These are phyloP conservation scores for Noctua janthina DNA, from an alignment of 2,888 invertebrate genomes.

Conservation along the genomic window DNA sequence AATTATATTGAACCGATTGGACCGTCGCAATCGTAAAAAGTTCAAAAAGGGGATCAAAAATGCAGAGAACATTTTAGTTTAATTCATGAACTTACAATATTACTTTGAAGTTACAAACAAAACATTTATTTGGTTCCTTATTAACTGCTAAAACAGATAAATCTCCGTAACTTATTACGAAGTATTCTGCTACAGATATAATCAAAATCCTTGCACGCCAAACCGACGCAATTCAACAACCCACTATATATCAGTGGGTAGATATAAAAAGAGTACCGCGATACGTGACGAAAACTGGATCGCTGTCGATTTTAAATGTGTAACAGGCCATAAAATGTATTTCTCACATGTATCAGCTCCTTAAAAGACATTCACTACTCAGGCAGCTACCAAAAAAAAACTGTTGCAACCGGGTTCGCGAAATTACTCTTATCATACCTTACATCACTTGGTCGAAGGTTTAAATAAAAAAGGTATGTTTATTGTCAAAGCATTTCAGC, in stretches of 20 bases:
- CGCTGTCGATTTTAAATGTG: conserved; percentile 75
- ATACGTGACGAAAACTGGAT: conserved; percentile 73
- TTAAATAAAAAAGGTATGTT: conserved; percentile 74
- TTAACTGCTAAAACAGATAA: conserved; percentile 45
- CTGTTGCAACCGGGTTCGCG: conserved; percentile 72
- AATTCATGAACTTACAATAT: conserved; percentile 6
- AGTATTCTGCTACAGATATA: conserved; percentile 59
- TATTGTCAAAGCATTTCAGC: conserved; percentile 69
- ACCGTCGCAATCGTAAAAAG: conserved; percentile 15
- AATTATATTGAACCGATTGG: conserved; percentile 39
- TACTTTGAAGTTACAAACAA: conserved; percentile 8
- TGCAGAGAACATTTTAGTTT: conserved; percentile 1
- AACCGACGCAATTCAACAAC: conserved; percentile 62
- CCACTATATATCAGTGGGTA: conserved; percentile 66
- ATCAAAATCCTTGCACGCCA: conserved; percentile 56
- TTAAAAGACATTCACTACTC: conserved; percentile 72
- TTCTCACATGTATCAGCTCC: conserved; percentile 78
- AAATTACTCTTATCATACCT: conserved; percentile 79
- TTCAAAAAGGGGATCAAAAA: conserved; percentile 13
- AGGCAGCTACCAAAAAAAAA: conserved; percentile 75
- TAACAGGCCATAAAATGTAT: conserved; percentile 75
- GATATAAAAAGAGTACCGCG: conserved; percentile 64
- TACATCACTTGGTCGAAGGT: conserved; percentile 72
- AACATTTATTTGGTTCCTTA: conserved; percentile 33
- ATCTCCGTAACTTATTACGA: conserved; percentile 52